Evolutionary conservation across 2,797 vertebrate species (phyloP), one percentile per base, ranked within the genome.

Genomic region (Eupleurogrammus muticus): DNA sequence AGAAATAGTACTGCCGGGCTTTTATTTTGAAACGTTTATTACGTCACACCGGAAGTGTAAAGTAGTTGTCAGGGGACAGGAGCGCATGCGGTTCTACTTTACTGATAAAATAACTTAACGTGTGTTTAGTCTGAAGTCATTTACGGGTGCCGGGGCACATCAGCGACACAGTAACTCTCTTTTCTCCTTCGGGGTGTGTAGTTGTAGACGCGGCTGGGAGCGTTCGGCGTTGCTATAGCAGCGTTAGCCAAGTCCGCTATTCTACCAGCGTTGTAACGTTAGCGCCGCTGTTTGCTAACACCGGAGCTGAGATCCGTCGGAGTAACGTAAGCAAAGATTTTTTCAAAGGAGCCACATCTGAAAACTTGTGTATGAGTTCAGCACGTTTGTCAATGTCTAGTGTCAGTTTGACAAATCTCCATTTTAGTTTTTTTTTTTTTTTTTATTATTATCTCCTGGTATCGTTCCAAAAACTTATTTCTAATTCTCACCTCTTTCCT

Each of bases 121-220:
- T 40, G 52, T 78, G 10, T 52, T n/a, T 23, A 2, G 23, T 46
- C 2, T 0, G 14, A 21, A 55, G 42, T 16, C 9, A 14, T 35
- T 35, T 54, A 4, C 11, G 32, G 16, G 21, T 9, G 19, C n/a
- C 14, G 12, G 42, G 11, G 20, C 42, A 9, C 47, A 3, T 16
- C 5, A 11, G 16, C 5, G 35, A 34, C 9, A 80, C 16, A 44
- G 3, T 28, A 0, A 0, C 10, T 8, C 13, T 9, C 23, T 9
- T 55, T 2, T 61, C 1, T 65, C 38, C 53, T 36, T 73, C 68
- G 81, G 84, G 86, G 88, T 90, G 44, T 12, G 44, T 19, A 1
- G 17, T 7, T 50, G 32, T 13, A 32, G 1, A 50, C 16, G 28
- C 51, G 20, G 24, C 7, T 34, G 5, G 32, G n/a, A 5, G 2